phyloP scores from a whole-genome alignment of 2,888 invertebrate species.

The Linnaemya vulpina region DNA sequence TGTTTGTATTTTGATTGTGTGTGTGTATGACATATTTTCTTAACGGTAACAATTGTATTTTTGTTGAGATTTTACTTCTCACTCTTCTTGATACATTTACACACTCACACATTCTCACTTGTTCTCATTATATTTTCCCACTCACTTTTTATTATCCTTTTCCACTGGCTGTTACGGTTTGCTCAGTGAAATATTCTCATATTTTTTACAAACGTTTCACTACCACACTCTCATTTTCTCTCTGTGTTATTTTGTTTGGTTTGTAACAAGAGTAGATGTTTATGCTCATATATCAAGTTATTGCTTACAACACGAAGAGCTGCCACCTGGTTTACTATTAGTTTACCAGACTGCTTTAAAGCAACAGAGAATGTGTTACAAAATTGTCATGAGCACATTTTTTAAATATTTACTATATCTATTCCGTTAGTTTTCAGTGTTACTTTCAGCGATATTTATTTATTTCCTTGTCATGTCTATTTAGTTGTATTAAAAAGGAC shows the following conservation, averaged over 20 bases:
- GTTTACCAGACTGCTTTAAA: not conserved
- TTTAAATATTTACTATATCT: too few relatives aligned
- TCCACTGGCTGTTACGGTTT: not conserved
- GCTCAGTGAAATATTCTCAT: constrained; percentile 9
- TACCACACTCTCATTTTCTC: constrained; percentile 11
- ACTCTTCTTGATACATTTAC: not conserved
- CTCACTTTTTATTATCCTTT: not conserved
- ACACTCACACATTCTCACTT: not conserved
- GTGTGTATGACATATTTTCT: constrained; percentile 22
- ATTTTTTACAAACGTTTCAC: not conserved
- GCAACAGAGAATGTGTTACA: too few relatives aligned
- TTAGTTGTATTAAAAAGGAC: too few relatives aligned
- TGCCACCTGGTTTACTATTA: constrained; percentile 20
- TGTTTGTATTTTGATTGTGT: not conserved
- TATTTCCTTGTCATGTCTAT: too few relatives aligned
- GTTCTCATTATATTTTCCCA: not conserved
- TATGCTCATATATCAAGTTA: not conserved
- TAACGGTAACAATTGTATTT: constrained; percentile 47
- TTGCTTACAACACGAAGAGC: constrained; percentile 1
- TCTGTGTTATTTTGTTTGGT: not conserved
- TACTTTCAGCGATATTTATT: too few relatives aligned
- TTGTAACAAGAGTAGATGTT: not conserved
- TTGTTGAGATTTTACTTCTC: constrained; percentile 46
- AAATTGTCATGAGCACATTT: too few relatives aligned
- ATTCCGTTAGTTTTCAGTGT: too few relatives aligned